Percentiles rank a stretch among this genome's conserved stretches.
Conservation (phyloP, 1,140 invertebrate genomes). For the Formica selysi region DNA sequence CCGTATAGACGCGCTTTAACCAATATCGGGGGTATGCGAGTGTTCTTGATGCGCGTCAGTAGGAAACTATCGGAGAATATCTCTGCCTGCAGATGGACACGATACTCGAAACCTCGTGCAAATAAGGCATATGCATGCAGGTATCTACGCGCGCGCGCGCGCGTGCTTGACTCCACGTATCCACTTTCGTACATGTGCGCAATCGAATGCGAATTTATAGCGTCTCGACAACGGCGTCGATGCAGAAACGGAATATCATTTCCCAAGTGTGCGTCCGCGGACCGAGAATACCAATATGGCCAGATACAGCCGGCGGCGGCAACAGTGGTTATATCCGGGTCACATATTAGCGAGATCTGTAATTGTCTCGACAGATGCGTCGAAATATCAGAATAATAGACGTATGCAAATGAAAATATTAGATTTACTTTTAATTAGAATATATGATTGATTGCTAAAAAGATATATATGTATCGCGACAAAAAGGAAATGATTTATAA, state of each 20-base stretch:
- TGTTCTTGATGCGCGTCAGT: slow-evolving; percentile 39
- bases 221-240: slow-evolving; percentile 2
- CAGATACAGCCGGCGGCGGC: no score
- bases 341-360: slow-evolving; percentile 8
- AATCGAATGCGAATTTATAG: slow-evolving; percentile 46
- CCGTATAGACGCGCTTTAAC: neutral
- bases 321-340: slow-evolving; percentile 1
- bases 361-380: slow-evolving; percentile 8
- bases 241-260: slow-evolving; percentile 42
- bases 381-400: slow-evolving; percentile 38
- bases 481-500: neutral
- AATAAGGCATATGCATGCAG: slow-evolving; percentile 36
- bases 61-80: slow-evolving; percentile 14
- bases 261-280: slow-evolving; percentile 11
- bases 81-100: slow-evolving; percentile 10
- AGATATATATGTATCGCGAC: neutral
- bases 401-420: neutral
- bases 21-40: neutral
- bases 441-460: slow-evolving; percentile 7
- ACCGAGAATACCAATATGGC: slow-evolving; percentile 12
- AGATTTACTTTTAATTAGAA: slow-evolving; percentile 6
- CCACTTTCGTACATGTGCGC: neutral
- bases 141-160: neutral
- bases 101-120: slow-evolving; percentile 22
- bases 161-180: neutral